Evolutionary conservation across 2,888 invertebrate species (phyloP), one percentile per base, ranked within the genome.

Genomic region (Chalcosyrphus nemorum): DNA sequence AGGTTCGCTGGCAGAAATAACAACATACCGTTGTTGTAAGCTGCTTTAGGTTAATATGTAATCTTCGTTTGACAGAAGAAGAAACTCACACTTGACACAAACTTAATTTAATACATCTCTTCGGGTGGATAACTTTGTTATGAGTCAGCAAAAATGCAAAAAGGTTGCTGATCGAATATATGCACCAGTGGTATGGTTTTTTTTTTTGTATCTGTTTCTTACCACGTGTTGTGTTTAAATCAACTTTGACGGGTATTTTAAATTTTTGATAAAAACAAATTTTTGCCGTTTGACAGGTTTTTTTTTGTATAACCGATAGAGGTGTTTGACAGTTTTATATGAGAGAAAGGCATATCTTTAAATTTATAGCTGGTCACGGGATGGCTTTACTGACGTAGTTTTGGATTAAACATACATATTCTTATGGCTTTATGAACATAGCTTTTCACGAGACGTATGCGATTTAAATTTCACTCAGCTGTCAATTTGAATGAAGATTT

Each of bases 21-120:
- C 45, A 70, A 54, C 35, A 50, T 41, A 65, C 75, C 75, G 75
- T 75, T 66, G 47, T 27, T 54, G 47, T 75, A 75, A 75, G 65
- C 65, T 13, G 75, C 75, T 75, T 75, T 57, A 13, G 35, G 27
- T 43, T 63, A 65, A 74, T 74, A 52, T 56, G 43, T 70, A 71
- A 61, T 66, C 35, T 65, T 66, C 24, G 2, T 75, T 38, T 38
- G 57, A 70, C 57, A 70, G 57, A 54, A 52, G 29, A 68, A 63
- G 24, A 38, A 29, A 19, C 29, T n/a, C 27, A 41, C 32, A 41
- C 32, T 65, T 63, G 41, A 41, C 21, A 24, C 21, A 32, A 43
- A 65, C 52, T 65, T 74, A 56, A 66, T 57, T 75, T 57, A 65
- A 75, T 38, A 38, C 56, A 65, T 66, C 47, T 66, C 47, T 50